A percentile compares a stretch with the other conserved stretches of the same genome.
Conservation (phyloP, 2,113 vertebrate species). For the Seriola quinqueradiata region DNA sequence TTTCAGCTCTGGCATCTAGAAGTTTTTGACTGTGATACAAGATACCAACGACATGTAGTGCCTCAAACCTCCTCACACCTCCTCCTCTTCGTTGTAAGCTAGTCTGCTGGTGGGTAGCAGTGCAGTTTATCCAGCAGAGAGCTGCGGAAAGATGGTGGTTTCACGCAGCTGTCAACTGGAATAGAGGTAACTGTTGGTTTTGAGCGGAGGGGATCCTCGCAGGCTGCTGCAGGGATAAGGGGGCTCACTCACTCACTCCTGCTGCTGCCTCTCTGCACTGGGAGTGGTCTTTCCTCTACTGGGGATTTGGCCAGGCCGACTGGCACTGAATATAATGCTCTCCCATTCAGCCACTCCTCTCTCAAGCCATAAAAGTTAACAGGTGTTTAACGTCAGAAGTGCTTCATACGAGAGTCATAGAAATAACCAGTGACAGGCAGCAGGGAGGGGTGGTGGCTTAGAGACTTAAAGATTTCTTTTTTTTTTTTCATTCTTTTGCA, state of each 20-base stretch:
- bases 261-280: conserved; percentile 61
- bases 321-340: conserved; percentile 75
- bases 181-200: conserved; percentile 51
- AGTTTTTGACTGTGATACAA: background rate
- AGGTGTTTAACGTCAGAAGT: conserved; percentile 83
- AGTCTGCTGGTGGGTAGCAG: conserved; percentile 31
- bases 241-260: conserved; percentile 48
- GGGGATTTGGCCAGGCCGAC: conserved; percentile 72
- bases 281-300: conserved; percentile 80
- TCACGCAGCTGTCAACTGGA: conserved; percentile 72
- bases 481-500: conserved; percentile 30
- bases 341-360: conserved; percentile 75
- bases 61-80: conserved; percentile 19
- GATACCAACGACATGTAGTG: conserved; percentile 23
- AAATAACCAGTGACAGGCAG: conserved; percentile 76
- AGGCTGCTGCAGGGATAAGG: conserved; percentile 54
- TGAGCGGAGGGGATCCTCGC: conserved; percentile 58
- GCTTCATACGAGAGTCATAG: conserved; percentile 65
- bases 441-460: conserved; percentile 53
- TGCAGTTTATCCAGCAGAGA: conserved; percentile 48
- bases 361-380: conserved; percentile 82
- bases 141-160: conserved; percentile 72
- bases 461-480: background rate
- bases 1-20: conserved; percentile 16
- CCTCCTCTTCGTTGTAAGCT: background rate